Percentiles rank a stretch among this genome's conserved stretches.
Evolutionary conservation across 2,888 invertebrate genomes (phyloP).

Genomic region (Kryphioiulus occultus): DNA sequence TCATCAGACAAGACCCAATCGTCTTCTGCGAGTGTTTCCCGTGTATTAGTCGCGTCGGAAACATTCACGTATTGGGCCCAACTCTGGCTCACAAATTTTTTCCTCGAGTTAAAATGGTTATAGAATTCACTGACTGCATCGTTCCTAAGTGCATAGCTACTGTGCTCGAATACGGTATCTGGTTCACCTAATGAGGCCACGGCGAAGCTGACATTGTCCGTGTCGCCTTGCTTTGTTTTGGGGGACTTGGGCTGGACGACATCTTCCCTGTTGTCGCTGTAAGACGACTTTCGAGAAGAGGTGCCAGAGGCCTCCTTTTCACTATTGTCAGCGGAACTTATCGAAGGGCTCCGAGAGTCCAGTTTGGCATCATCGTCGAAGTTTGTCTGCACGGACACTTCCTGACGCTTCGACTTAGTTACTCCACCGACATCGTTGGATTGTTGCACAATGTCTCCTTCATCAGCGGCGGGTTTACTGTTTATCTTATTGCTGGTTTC

Average conservation of each 20-base stretch:
- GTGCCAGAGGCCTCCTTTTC: not conserved
- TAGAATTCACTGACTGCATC: slow-evolving; percentile 44
- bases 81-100: slow-evolving; percentile 28
- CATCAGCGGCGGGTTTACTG: not conserved
- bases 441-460: not conserved
- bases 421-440: not conserved
- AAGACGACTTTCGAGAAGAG: not conserved
- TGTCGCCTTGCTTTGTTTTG: not conserved
- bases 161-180: slow-evolving; percentile 17
- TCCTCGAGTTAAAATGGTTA: slow-evolving; percentile 45
- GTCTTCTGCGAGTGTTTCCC: not conserved
- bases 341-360: not conserved
- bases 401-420: not conserved
- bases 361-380: not conserved
- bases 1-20: slow-evolving; percentile 38
- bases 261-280: not conserved
- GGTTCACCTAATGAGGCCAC: slow-evolving; percentile 39
- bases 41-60: not conserved
- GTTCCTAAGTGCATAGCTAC: slow-evolving; percentile 22
- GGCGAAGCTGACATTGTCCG: not conserved
- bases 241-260: not conserved
- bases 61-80: slow-evolving; percentile 27
- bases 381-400: slow-evolving; percentile 8
- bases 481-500: not conserved
- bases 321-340: not conserved